A percentile compares a stretch with the other conserved stretches of the same genome.
phyloP scores from a whole-genome alignment of 2,113 vertebrate species.

The Choloepus hoffmanni region DNA sequence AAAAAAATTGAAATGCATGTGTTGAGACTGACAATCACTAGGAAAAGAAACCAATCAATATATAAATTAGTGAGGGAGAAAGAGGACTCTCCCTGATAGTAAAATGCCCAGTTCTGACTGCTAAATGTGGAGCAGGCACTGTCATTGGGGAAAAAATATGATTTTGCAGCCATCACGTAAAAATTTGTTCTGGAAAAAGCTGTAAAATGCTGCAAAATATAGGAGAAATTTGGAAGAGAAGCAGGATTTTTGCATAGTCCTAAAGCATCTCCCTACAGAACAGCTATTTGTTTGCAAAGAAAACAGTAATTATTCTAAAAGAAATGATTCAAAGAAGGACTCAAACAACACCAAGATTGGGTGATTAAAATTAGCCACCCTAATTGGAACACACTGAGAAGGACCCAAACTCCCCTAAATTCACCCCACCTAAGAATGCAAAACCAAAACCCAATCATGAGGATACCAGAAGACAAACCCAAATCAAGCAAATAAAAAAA shows the following conservation, averaged over 20 bases:
- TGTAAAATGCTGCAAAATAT: neutral
- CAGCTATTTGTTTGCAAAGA: neutral
- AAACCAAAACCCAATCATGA: neutral
- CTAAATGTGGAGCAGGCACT: neutral
- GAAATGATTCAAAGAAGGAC: too few species aligned
- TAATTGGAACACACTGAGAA: neutral
- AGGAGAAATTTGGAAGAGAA: neutral
- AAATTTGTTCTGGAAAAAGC: neutral
- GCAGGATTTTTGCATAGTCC: neutral
- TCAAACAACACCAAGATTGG: neutral
- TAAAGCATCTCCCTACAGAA: neutral
- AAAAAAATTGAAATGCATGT: neutral
- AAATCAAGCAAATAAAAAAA: neutral
- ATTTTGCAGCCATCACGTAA: neutral
- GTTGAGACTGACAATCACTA: too few species aligned
- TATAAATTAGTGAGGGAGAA: neutral
- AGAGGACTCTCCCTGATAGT: neutral
- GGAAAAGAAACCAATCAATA: too few species aligned
- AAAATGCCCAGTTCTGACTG: neutral
- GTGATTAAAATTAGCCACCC: neutral
- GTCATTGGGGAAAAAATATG: neutral
- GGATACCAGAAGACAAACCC: neutral
- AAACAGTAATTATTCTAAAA: neutral
- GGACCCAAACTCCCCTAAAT: neutral
- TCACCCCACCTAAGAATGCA: neutral